phyloP scores from a whole-genome alignment of 2,113 vertebrate species.

The Orcinus orca region DNA sequence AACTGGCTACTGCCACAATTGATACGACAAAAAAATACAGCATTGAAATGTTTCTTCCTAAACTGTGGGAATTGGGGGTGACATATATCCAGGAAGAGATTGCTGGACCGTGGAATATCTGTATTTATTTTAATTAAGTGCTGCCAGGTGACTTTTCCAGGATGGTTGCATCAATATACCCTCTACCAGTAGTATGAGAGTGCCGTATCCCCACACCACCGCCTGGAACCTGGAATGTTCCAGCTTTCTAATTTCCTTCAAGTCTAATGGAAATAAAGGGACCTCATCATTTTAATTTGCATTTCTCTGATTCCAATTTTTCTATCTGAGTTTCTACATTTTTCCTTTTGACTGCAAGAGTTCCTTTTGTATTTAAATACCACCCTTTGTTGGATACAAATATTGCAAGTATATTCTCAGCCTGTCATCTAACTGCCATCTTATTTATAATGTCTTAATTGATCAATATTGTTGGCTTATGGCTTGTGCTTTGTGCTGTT shows the following conservation, averaged over 20 bases:
- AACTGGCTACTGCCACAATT: neutral
- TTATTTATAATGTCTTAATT: neutral
- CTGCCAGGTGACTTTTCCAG: neutral
- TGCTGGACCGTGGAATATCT: neutral
- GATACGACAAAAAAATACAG: neutral
- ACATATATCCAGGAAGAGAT: neutral
- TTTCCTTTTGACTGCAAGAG: neutral
- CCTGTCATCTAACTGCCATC: neutral
- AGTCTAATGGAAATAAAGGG: neutral
- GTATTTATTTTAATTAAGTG: neutral
- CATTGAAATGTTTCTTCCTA: neutral
- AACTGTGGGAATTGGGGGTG: neutral
- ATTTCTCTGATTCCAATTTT: neutral
- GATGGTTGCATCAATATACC: neutral
- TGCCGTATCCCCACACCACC: neutral
- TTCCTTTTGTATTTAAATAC: constrained; percentile 2
- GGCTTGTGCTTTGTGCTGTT: neutral
- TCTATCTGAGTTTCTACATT: neutral
- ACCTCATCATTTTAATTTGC: neutral
- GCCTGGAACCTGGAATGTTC: neutral
- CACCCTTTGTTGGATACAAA: neutral
- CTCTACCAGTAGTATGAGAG: neutral
- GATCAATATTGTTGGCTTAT: neutral
- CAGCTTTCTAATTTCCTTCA: neutral
- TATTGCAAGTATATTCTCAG: constrained; percentile 13